phyloP scores from a whole-genome alignment of 2,113 vertebrate species.

The Nibea coibor region DNA sequence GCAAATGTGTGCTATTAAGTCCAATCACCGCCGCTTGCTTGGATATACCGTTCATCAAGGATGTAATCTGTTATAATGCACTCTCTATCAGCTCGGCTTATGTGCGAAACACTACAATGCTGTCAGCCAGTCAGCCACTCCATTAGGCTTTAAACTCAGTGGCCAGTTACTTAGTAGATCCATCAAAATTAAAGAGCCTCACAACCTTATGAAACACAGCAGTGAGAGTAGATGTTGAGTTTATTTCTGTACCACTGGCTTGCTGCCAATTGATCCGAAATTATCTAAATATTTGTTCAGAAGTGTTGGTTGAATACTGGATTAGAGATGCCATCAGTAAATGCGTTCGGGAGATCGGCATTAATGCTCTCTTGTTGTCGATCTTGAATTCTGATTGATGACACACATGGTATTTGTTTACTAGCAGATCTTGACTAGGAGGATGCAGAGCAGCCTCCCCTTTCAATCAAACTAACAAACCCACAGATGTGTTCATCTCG shows the following conservation, averaged over 20 bases:
- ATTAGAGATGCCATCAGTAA: too few relatives aligned
- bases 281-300: not conserved
- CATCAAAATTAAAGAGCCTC: not conserved
- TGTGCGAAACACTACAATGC: constrained; percentile 2
- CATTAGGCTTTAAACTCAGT: constrained; percentile 5
- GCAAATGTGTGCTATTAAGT: constrained; percentile 63
- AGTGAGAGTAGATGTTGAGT: not conserved
- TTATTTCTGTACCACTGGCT: not conserved
- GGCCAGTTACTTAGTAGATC: not conserved
- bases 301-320: not conserved
- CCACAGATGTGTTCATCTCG: too few relatives aligned
- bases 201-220: too few relatives aligned
- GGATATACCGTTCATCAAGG: constrained; percentile 54
- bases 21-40: constrained; percentile 53
- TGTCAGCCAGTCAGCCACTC: not conserved
- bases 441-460: too few relatives aligned
- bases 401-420: too few relatives aligned
- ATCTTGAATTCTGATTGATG: too few relatives aligned
- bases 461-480: too few relatives aligned
- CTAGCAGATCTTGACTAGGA: too few relatives aligned
- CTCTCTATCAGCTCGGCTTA: constrained; percentile 18
- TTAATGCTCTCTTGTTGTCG: too few relatives aligned
- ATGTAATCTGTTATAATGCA: constrained; percentile 47
- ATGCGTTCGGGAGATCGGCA: too few relatives aligned
- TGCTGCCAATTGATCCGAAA: not conserved